Conservation (phyloP, 1,140 invertebrate species). For the Elysia chlorotica region DNA sequence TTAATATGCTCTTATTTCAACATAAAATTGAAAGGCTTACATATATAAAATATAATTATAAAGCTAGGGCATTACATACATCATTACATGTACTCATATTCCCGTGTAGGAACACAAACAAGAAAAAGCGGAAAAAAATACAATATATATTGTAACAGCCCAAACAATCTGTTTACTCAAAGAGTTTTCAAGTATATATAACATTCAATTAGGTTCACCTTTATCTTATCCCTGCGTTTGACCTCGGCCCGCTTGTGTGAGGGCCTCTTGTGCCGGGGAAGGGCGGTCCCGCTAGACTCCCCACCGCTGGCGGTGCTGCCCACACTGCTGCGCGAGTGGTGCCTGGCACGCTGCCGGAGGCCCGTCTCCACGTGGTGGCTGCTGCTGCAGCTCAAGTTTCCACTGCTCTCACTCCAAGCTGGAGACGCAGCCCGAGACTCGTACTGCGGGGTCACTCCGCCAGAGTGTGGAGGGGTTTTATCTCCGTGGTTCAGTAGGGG, state of each 20-base stretch:
- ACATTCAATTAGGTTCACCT: slow-evolving; percentile 21
- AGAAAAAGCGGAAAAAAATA: too few species aligned
- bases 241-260: slow-evolving; percentile 34
- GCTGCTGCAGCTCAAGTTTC: slow-evolving; percentile 19
- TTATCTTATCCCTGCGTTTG: slow-evolving; percentile 34
- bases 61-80: too few species aligned
- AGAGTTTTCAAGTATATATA: too few species aligned
- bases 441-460: slow-evolving; percentile 10
- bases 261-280: slow-evolving; percentile 33
- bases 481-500: background rate
- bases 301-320: too few species aligned
- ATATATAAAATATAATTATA: too few species aligned
- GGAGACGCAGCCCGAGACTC: slow-evolving; percentile 11
- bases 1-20: too few species aligned
- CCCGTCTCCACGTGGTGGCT: background rate
- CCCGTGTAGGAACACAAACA: too few species aligned
- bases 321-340: too few species aligned
- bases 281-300: slow-evolving; percentile 2
- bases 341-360: background rate
- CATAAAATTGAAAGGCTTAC: too few species aligned
- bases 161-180: too few species aligned
- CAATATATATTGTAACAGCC: too few species aligned
- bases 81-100: too few species aligned
- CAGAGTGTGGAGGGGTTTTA: slow-evolving; percentile 7
- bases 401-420: slow-evolving; percentile 23